phyloP scores from a whole-genome alignment of 2,888 invertebrate species.

The Loripinus fragilis region DNA sequence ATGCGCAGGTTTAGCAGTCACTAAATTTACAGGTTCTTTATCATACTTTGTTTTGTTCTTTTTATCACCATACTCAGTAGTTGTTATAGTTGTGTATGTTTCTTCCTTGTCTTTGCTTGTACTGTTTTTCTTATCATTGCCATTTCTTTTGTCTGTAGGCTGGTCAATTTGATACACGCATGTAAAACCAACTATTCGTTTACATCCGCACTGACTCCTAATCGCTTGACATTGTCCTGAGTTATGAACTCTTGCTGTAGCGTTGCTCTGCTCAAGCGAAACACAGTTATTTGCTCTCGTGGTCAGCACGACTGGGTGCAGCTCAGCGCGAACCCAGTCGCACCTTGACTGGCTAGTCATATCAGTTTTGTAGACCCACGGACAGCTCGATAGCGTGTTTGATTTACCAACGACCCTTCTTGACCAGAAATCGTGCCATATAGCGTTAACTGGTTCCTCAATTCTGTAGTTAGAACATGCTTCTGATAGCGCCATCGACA shows the following conservation, averaged over 20 bases:
- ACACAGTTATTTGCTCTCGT: neutral
- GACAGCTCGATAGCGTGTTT: neutral
- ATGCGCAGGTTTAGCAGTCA: neutral
- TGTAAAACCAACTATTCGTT: neutral
- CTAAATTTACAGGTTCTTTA: neutral
- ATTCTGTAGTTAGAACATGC: neutral
- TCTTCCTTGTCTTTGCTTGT: neutral
- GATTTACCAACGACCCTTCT: neutral
- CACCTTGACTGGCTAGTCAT: neutral
- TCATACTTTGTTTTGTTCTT: neutral
- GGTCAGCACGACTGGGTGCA: neutral
- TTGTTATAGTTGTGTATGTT: neutral
- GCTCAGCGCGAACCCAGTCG: neutral
- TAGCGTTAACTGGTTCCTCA: neutral
- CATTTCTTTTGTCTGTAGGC: neutral
- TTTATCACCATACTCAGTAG: neutral
- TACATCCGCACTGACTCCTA: neutral
- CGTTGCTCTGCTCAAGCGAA: neutral
- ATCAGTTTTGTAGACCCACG: neutral
- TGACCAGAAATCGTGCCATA: neutral
- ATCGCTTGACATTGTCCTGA: neutral
- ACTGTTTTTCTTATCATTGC: neutral
- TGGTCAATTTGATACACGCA: neutral
- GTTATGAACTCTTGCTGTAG: neutral
- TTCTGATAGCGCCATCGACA: neutral